phyloP scores from a whole-genome alignment of 2,888 invertebrate species.

The Andrena haemorrhoa region DNA sequence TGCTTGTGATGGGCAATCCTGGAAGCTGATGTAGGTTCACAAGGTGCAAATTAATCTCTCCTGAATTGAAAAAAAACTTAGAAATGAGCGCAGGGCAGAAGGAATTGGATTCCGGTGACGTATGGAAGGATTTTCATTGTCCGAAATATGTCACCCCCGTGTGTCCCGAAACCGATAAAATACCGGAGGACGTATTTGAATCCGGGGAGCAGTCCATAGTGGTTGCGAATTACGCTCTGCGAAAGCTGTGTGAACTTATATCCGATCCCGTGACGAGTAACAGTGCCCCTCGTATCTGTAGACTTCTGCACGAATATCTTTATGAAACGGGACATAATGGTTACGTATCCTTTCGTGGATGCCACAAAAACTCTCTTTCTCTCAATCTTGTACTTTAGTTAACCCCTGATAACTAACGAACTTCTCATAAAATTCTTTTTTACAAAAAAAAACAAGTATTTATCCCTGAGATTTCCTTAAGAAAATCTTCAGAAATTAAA shows the following conservation, averaged over 20 bases:
- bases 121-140: constrained; percentile 47
- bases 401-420: too few species aligned
- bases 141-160: constrained; percentile 29
- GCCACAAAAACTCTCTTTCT: not conserved
- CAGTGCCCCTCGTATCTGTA: constrained; percentile 66
- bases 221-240: constrained; percentile 58
- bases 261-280: constrained; percentile 70
- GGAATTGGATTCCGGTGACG: constrained; percentile 5
- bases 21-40: not conserved
- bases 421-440: not conserved
- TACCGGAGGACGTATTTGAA: constrained; percentile 23
- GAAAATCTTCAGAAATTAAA: constrained; percentile 76
- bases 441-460: not conserved
- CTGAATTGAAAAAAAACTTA: not conserved
- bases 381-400: not conserved
- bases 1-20: not conserved
- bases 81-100: not conserved
- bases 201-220: constrained; percentile 39
- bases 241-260: constrained; percentile 73
- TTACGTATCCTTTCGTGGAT: constrained; percentile 78
- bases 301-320: constrained; percentile 72
- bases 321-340: constrained; percentile 62
- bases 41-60: not conserved
- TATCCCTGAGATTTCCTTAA: constrained; percentile 44
- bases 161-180: constrained; percentile 26